phyloP scores from a whole-genome alignment of 2,797 vertebrate genomes.

The Cetoscarus ocellatus region DNA sequence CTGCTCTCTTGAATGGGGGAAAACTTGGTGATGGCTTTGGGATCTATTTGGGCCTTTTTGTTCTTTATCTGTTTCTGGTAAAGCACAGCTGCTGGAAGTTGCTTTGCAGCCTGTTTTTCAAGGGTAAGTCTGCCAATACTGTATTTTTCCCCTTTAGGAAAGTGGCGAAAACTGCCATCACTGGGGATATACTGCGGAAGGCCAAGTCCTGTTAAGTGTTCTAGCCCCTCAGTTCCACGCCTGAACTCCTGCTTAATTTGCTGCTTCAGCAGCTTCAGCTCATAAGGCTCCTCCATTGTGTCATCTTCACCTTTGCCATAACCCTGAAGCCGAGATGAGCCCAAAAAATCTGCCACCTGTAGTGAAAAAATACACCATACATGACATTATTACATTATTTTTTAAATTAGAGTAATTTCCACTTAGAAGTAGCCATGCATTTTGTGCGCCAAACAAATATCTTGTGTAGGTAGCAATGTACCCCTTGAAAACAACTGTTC shows the following conservation, averaged over 20 bases:
- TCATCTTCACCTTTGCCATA: conserved; percentile 97
- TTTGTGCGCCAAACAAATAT: too few relatives aligned
- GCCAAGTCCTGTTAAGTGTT: conserved; percentile 91
- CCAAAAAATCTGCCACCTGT: conserved; percentile 93
- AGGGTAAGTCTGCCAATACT: conserved; percentile 98
- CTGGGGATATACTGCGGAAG: conserved; percentile 95
- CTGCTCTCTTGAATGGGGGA: conserved; percentile 97
- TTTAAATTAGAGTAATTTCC: too few relatives aligned
- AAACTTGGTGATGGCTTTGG: conserved; percentile 94
- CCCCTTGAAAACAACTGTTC: too few relatives aligned
- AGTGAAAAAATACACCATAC: conserved; percentile 15
- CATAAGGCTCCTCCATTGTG: conserved; percentile 98
- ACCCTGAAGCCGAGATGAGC: conserved; percentile 90
- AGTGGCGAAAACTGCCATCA: conserved; percentile 93
- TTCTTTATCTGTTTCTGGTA: conserved; percentile 98
- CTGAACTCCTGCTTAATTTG: conserved; percentile 99
- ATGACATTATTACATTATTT: neutral
- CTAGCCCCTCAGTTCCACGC: conserved; percentile 93
- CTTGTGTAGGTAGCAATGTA: too few relatives aligned
- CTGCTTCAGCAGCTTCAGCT: conserved; percentile 97
- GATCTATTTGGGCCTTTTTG: conserved; percentile 95
- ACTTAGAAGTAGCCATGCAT: too few relatives aligned
- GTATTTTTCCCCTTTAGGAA: conserved; percentile 98
- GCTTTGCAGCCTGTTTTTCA: conserved; percentile 99
- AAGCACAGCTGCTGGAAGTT: conserved; percentile 94